Percentiles rank a stretch among this genome's conserved stretches.
These are phyloP conservation scores for Patella depressa DNA, from an alignment of 2,888 invertebrate genomes.

Conservation along the genomic window DNA sequence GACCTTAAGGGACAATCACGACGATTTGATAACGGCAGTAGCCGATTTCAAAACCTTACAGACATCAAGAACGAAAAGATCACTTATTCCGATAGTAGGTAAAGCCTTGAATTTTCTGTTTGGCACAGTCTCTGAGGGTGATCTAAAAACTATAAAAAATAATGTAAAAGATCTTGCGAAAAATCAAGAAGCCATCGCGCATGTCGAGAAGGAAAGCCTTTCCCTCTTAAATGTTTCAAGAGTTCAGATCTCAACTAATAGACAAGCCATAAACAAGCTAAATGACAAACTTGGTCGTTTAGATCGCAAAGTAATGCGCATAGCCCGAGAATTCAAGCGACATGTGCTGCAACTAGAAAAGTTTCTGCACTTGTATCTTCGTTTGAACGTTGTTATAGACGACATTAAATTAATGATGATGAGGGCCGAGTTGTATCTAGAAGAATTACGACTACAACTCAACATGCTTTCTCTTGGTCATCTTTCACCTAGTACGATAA, in stretches of 20 bases:
- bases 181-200: too few relatives aligned
- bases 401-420: slow-evolving; percentile 2
- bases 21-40: neutral
- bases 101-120: neutral
- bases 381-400: neutral
- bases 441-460: neutral
- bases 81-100: slow-evolving; percentile 12
- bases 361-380: neutral
- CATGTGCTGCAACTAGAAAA: too few relatives aligned
- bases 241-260: too few relatives aligned
- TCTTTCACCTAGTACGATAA: neutral
- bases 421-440: neutral
- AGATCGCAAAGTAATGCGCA: too few relatives aligned
- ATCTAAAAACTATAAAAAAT: too few relatives aligned
- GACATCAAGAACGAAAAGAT: neutral
- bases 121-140: too few relatives aligned
- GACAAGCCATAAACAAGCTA: too few relatives aligned
- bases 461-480: neutral
- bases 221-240: too few relatives aligned
- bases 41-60: slow-evolving; percentile 1
- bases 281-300: too few relatives aligned
- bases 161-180: too few relatives aligned
- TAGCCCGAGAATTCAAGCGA: too few relatives aligned
- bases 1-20: neutral
- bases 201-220: too few relatives aligned